Evolutionary conservation across 2,888 invertebrate species (phyloP).

Genomic region (Cosmorhoe ocellata): DNA sequence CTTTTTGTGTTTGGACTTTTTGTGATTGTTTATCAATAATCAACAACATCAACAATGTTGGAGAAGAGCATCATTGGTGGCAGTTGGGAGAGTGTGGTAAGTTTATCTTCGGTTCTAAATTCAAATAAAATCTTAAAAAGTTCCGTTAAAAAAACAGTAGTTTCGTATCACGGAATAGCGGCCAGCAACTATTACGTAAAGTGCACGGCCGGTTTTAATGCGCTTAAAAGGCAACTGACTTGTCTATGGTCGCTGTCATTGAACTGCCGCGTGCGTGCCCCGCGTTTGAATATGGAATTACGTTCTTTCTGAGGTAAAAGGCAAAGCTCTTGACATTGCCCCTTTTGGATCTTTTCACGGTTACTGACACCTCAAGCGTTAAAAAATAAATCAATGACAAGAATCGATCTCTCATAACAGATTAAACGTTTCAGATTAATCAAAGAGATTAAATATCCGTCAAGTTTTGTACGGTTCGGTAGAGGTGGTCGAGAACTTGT

Average conservation of each 20-base stretch:
- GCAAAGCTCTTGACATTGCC: constrained; percentile 73
- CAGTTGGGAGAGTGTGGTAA: constrained; percentile 80
- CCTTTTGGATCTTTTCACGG: constrained; percentile 53
- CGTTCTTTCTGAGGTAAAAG: constrained; percentile 59
- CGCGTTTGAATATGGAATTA: constrained; percentile 68
- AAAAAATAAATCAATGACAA: constrained; percentile 49
- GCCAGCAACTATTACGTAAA: constrained; percentile 63
- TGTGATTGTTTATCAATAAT: constrained; percentile 43
- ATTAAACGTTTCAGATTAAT: constrained; percentile 49
- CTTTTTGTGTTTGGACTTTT: constrained; percentile 43
- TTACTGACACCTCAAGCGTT: constrained; percentile 44
- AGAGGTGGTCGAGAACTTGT: constrained; percentile 46
- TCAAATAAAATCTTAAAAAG: not conserved
- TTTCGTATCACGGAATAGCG: constrained; percentile 50
- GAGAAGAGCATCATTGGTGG: constrained; percentile 73
- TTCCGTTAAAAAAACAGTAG: constrained; percentile 24
- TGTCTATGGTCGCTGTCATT: constrained; percentile 70
- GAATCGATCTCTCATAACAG: constrained; percentile 43
- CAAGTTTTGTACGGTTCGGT: constrained; percentile 45
- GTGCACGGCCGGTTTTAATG: constrained; percentile 62
- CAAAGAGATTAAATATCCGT: constrained; percentile 45
- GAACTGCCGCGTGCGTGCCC: constrained; percentile 63
- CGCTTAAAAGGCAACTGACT: constrained; percentile 71
- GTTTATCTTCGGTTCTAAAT: constrained; percentile 44
- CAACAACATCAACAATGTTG: constrained; percentile 57